A percentile compares a stretch with the other conserved stretches of the same genome.
Evolutionary conservation across 2,113 vertebrate genomes (phyloP).

Genomic region (Tetrao urogallus): DNA sequence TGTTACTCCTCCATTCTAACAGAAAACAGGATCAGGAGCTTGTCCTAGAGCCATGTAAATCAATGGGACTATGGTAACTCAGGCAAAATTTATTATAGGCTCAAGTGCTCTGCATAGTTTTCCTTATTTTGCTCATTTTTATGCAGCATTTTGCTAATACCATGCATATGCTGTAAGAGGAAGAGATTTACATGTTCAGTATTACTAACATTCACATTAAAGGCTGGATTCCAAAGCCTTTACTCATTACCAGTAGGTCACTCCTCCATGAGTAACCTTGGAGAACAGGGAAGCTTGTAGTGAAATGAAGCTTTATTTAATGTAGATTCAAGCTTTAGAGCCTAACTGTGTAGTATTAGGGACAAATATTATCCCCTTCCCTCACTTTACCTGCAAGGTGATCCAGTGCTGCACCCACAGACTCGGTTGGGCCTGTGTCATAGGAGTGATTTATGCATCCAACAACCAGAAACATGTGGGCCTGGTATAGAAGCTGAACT

Average conservation of each 20-base stretch:
- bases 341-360: background rate
- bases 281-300: background rate
- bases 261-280: constrained; percentile 25
- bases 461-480: background rate
- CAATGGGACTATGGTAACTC: background rate
- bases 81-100: background rate
- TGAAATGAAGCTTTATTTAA: background rate
- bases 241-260: background rate
- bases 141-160: background rate
- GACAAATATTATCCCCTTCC: background rate
- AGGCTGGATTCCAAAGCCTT: constrained; percentile 31
- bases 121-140: constrained; percentile 15
- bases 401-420: background rate
- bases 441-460: background rate
- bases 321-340: background rate
- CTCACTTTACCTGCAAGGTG: background rate
- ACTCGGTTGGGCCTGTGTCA: background rate
- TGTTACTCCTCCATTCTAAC: background rate
- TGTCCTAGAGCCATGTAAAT: background rate
- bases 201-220: background rate
- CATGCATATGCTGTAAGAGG: background rate
- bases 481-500: background rate
- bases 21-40: background rate
- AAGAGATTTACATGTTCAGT: constrained; percentile 22
- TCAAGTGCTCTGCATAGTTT: background rate